Evolutionary conservation across 2,113 vertebrate genomes (phyloP).

Genomic region (Corythornis vintsioides): DNA sequence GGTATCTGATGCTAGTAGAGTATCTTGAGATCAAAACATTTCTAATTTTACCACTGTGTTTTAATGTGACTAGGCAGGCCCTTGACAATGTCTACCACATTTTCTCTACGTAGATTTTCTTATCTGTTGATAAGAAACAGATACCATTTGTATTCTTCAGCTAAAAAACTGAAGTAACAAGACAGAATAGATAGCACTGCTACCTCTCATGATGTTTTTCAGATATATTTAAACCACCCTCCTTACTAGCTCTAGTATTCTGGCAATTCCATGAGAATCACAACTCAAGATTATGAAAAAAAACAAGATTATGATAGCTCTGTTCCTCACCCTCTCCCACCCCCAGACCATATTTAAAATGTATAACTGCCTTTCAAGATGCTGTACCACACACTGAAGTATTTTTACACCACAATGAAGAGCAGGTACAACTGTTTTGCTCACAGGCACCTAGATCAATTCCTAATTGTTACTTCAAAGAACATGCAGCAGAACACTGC

Average conservation of each 20-base stretch:
- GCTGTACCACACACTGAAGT: background rate
- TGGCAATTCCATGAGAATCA: background rate
- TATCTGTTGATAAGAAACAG: background rate
- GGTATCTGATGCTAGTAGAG: background rate
- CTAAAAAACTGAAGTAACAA: background rate
- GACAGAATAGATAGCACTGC: background rate
- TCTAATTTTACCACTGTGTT: background rate
- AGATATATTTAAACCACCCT: background rate
- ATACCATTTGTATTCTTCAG: background rate
- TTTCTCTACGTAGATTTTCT: background rate
- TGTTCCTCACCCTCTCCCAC: rapidly evolving
- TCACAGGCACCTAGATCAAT: background rate
- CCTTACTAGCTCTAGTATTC: background rate
- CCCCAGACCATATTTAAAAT: background rate
- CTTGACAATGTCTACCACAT: no score
- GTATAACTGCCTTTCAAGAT: background rate
- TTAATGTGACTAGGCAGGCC: background rate
- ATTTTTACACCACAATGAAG: background rate
- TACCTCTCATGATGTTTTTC: background rate
- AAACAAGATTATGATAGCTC: background rate
- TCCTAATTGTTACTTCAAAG: background rate
- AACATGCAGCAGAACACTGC: background rate
- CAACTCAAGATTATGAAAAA: background rate
- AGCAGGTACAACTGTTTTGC: background rate
- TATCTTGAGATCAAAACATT: background rate